Percentiles rank a stretch among this genome's conserved stretches.
Conservation (phyloP, 2,797 vertebrate genomes). For the Pampus argenteus region DNA sequence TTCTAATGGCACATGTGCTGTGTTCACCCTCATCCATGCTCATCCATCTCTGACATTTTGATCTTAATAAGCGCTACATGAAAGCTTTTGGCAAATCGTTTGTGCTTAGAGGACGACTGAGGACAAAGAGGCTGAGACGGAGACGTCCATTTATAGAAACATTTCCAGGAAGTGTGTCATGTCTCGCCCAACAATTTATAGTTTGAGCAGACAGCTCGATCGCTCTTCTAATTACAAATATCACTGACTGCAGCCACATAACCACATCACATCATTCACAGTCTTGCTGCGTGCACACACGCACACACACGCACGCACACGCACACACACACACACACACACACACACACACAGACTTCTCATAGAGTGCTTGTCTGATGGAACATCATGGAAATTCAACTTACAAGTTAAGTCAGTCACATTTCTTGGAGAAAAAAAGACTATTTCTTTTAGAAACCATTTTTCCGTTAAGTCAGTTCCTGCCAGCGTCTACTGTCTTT, state of each 20-base stretch:
- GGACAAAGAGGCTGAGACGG: conserved; percentile 10
- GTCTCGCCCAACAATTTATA: conserved; percentile 1
- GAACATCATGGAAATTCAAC: background rate
- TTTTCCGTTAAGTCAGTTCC: too few species aligned
- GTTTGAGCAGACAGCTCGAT: background rate
- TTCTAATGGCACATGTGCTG: too few species aligned
- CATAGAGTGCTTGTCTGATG: background rate
- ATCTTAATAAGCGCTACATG: background rate
- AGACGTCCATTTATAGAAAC: conserved; percentile 13
- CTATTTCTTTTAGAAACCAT: too few species aligned
- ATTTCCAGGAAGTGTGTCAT: background rate
- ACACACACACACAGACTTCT: background rate
- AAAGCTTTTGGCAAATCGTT: background rate
- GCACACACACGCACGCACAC: background rate
- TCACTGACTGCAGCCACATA: conserved; percentile 1
- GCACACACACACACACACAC: background rate
- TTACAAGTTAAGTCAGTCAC: too few species aligned
- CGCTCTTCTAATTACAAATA: conserved; percentile 27
- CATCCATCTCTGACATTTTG: background rate
- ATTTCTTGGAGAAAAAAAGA: too few species aligned
- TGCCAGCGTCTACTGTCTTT: too few species aligned
- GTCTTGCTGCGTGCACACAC: too few species aligned
- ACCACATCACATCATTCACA: conserved; percentile 4
- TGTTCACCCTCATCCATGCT: background rate
- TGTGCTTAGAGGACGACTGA: background rate